These are phyloP conservation scores for Diloba caeruleocephala DNA, from an alignment of 2,888 invertebrate species.

Conservation along the genomic window DNA sequence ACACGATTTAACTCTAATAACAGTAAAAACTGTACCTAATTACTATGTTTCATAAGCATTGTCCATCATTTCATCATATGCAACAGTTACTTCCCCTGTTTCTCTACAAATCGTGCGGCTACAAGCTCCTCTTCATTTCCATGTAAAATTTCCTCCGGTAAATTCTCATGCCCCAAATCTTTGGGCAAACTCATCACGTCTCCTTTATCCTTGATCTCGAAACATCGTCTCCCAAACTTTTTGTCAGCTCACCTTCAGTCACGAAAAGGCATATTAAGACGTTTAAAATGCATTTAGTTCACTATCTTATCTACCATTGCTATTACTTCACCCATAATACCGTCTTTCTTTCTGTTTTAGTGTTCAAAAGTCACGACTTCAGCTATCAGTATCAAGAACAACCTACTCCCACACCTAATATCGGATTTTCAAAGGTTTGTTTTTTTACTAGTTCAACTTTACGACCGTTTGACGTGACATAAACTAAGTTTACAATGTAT, in stretches of 20 bases:
- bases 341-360: conserved; percentile 92
- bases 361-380: conserved; percentile 95
- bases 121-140: conserved; percentile 61
- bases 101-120: conserved; percentile 49
- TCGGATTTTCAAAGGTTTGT: conserved; percentile 96
- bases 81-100: conserved; percentile 35
- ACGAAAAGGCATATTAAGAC: conserved; percentile 87
- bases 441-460: conserved; percentile 67
- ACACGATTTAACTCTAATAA: not conserved
- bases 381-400: conserved; percentile 91
- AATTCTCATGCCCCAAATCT: conserved; percentile 82
- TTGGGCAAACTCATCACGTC: conserved; percentile 82
- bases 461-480: conserved; percentile 65
- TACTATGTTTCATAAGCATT: not conserved
- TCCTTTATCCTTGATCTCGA: conserved; percentile 74
- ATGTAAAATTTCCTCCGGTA: conserved; percentile 65
- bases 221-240: conserved; percentile 81
- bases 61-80: conserved; percentile 9
- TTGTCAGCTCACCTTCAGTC: conserved; percentile 85
- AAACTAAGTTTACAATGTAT: conserved; percentile 72
- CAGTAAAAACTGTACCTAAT: not conserved
- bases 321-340: conserved; percentile 86
- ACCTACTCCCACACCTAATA: conserved; percentile 93
- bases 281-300: conserved; percentile 88
- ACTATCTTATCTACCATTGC: conserved; percentile 85